phyloP scores from a whole-genome alignment of 2,113 vertebrate species.

The Halcyon senegalensis region DNA sequence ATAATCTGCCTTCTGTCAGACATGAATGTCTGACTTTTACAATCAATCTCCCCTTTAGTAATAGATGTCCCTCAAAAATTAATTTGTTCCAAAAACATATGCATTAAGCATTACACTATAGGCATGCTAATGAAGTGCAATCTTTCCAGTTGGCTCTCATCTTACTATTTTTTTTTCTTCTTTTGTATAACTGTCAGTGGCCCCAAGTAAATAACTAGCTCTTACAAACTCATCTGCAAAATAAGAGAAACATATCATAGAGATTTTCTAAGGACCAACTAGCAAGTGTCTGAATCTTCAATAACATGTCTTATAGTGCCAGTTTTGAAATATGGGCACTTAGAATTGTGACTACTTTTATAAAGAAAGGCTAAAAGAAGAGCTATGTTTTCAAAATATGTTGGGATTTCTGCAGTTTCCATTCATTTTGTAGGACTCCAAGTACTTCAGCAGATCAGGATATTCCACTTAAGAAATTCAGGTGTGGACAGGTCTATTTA shows the following conservation, averaged over 20 bases:
- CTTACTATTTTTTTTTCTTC: background rate
- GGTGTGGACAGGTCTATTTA: background rate
- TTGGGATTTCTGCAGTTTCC: background rate
- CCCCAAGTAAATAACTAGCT: background rate
- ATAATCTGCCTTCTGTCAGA: background rate
- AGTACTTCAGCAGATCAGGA: background rate
- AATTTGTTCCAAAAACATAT: background rate
- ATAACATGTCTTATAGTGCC: background rate
- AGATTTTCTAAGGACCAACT: background rate
- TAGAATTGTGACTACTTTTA: background rate
- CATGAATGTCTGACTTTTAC: background rate
- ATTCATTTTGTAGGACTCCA: background rate
- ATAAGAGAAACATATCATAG: background rate
- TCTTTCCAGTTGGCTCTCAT: background rate
- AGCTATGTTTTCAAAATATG: background rate
- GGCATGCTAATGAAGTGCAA: background rate
- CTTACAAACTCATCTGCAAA: background rate
- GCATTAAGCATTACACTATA: background rate
- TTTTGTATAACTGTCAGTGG: background rate
- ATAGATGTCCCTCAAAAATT: background rate
- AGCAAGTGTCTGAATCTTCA: background rate
- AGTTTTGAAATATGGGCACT: background rate
- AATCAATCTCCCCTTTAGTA: background rate
- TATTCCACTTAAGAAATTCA: background rate
- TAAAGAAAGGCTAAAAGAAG: background rate